These are phyloP conservation scores for Brachionus rotundiformis DNA, from an alignment of 1,140 invertebrate species.

Conservation along the genomic window DNA sequence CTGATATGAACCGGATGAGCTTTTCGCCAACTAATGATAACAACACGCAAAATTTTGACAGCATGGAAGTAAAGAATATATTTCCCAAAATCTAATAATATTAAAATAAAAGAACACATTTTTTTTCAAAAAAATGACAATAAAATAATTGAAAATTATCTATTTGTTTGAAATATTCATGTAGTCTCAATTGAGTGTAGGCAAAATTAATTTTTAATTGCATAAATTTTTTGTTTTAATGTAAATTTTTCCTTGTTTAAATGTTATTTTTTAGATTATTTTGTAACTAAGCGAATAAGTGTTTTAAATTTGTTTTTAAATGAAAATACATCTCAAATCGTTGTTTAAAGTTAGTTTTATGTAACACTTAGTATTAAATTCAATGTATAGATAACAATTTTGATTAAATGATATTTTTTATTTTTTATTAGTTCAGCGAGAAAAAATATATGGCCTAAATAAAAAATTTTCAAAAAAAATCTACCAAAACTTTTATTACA, in stretches of 20 bases:
- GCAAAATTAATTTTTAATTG: background rate
- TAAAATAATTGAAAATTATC: background rate
- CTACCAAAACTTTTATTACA: no score
- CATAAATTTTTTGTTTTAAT: background rate
- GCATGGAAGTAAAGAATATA: background rate
- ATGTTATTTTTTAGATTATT: background rate
- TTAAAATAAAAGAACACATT: background rate
- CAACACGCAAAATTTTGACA: background rate
- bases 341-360: background rate
- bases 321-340: background rate
- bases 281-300: background rate
- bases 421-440: background rate
- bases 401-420: background rate
- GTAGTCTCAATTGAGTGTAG: background rate
- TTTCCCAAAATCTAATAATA: constrained; percentile 22
- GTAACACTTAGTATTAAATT: background rate
- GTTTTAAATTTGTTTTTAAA: background rate
- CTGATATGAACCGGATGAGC: background rate
- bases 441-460: background rate
- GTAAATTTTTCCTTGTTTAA: background rate
- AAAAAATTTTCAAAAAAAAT: background rate
- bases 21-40: constrained; percentile 13
- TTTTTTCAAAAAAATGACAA: background rate
- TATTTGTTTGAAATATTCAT: background rate
- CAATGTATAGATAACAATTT: background rate